Evolutionary conservation across 2,888 invertebrate species (phyloP).

Genomic region (Mylabris sibirica): DNA sequence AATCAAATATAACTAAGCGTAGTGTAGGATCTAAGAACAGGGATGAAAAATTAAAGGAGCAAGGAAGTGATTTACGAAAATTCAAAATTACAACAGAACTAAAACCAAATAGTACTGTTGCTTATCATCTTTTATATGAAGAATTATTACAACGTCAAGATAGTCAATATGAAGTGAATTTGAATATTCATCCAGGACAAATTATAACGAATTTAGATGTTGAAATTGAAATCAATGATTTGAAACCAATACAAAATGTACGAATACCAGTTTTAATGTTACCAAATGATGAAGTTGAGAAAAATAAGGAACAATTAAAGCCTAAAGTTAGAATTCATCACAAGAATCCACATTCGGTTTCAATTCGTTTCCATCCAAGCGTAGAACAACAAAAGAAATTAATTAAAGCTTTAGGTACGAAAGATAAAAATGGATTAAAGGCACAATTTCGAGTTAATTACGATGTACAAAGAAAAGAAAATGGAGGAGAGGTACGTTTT

Average conservation of each 20-base stretch:
- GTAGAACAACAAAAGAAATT: slow-evolving; percentile 64
- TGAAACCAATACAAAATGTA: slow-evolving; percentile 18
- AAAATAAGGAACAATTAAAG: slow-evolving; percentile 61
- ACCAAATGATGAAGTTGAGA: slow-evolving; percentile 5
- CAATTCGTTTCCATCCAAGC: slow-evolving; percentile 65
- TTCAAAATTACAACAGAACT: neutral
- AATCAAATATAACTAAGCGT: slow-evolving; percentile 69
- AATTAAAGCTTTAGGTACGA: too few relatives aligned
- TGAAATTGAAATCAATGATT: slow-evolving; percentile 39
- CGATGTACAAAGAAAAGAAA: too few relatives aligned
- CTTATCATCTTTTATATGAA: slow-evolving; percentile 76
- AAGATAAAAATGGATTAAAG: too few relatives aligned
- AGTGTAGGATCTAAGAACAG: slow-evolving; percentile 58
- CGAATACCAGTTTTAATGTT: slow-evolving; percentile 14
- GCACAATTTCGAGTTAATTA: too few relatives aligned
- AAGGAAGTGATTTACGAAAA: neutral
- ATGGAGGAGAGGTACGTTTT: too few relatives aligned
- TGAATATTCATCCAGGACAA: slow-evolving; percentile 72
- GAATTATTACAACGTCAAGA: slow-evolving; percentile 70
- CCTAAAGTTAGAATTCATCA: slow-evolving; percentile 42
- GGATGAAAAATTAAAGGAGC: too few relatives aligned
- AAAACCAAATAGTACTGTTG: slow-evolving; percentile 65
- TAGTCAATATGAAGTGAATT: slow-evolving; percentile 71
- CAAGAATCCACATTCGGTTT: slow-evolving; percentile 34
- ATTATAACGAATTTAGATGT: slow-evolving; percentile 69